phyloP scores from a whole-genome alignment of 2,888 invertebrate species.

The Cotesia congregata region DNA sequence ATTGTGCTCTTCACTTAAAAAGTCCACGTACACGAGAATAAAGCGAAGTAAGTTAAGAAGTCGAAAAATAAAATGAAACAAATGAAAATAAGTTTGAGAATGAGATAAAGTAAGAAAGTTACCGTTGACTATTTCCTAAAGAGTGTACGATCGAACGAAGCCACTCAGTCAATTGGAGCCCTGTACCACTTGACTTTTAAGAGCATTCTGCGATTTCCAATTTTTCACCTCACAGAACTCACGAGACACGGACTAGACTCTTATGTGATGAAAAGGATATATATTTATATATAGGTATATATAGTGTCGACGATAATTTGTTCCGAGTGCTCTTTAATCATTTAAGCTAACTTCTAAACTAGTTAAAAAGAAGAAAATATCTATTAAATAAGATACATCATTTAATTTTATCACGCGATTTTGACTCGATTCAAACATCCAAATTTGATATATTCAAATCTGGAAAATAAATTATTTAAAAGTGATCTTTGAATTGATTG shows the following conservation, averaged over 20 bases:
- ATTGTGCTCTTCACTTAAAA: too few species aligned
- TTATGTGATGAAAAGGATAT: conserved; percentile 14
- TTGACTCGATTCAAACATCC: too few species aligned
- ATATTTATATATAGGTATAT: neutral
- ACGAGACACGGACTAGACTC: conserved; percentile 38
- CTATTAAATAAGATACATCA: too few species aligned
- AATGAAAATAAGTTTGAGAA: conserved; percentile 1
- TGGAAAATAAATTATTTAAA: too few species aligned
- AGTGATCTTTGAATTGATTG: too few species aligned
- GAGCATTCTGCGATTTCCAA: conserved; percentile 63
- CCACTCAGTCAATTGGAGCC: conserved; percentile 59
- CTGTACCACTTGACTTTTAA: conserved; percentile 46
- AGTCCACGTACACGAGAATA: too few species aligned
- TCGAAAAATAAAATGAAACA: too few species aligned
- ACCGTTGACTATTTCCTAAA: conserved; percentile 23
- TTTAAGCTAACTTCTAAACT: conserved; percentile 15
- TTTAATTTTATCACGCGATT: too few species aligned
- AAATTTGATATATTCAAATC: too few species aligned
- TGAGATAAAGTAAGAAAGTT: conserved; percentile 23
- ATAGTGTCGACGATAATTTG: conserved; percentile 39
- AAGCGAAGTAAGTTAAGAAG: too few species aligned
- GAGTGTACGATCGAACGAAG: conserved; percentile 57
- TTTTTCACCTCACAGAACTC: conserved; percentile 60
- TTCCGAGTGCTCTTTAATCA: conserved; percentile 43
- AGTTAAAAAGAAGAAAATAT: neutral